A percentile compares a stretch with the other conserved stretches of the same genome.
phyloP scores from a whole-genome alignment of 2,113 vertebrate species.

The Psilopogon haemacephalus region DNA sequence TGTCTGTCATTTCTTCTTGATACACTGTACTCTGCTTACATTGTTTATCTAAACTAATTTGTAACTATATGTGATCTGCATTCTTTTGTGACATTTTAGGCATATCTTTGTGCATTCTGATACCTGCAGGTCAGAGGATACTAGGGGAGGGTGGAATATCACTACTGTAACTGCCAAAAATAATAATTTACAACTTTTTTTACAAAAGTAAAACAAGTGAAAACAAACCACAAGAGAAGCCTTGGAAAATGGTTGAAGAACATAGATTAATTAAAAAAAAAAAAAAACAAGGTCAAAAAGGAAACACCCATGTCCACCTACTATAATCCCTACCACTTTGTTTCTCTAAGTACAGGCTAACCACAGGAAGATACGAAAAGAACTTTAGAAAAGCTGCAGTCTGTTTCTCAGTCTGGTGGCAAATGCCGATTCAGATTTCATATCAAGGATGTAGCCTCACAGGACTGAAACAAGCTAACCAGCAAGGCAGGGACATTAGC shows the following conservation, averaged over 20 bases:
- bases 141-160: background rate
- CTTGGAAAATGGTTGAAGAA: background rate
- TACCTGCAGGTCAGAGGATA: constrained; percentile 26
- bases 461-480: background rate
- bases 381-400: background rate
- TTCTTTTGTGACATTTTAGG: constrained; percentile 21
- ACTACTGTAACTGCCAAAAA: constrained; percentile 3
- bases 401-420: background rate
- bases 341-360: constrained; percentile 1
- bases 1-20: background rate
- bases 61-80: background rate
- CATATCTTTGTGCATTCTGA: background rate
- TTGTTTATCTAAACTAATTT: constrained; percentile 14
- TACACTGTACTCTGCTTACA: background rate
- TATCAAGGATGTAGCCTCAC: background rate
- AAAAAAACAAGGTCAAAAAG: background rate
- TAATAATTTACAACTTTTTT: constrained; percentile 36
- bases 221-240: background rate
- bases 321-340: background rate
- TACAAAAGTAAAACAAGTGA: constrained; percentile 10
- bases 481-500: constrained; percentile 21
- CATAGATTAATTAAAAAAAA: background rate
- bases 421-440: background rate
- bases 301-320: background rate
- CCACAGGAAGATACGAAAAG: background rate